Base-by-base conservation (phyloP, 2,888 invertebrate genomes). In the Agriopis aurantiaria region DNA sequence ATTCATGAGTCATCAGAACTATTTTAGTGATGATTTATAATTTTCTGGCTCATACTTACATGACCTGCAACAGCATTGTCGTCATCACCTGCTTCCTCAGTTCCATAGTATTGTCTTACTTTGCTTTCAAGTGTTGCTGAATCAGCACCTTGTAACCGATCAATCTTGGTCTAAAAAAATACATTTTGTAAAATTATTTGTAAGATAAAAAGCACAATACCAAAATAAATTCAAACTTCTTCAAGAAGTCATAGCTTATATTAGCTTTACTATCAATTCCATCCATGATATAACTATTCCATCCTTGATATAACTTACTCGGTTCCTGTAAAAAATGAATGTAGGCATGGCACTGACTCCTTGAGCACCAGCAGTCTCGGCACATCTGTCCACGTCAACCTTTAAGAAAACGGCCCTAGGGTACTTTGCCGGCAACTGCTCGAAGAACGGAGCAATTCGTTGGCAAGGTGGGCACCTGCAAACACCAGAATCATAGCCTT, bases 291-390 rank as follows among this genome's bases (percentile, higher is more conserved):
- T n/a, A n/a, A n/a, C n/a, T n/a, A n/a, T n/a, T n/a, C n/a, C n/a
- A n/a, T n/a, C n/a, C n/a, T n/a, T n/a, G n/a, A n/a, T 1, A 10
- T 1, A 62, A 77, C 85, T 75, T 88, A 96, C 96, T 86, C 96
- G 95, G 88, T 97, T 99, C 79, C 97, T 96, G 88, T 98, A 99
- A 86, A 99, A 98, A 78, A 99, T 96, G 86, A 99, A 99, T 0
- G 99, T 99, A 40, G 99, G 99, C 99, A 99, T 99, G 0, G 99
- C 98, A 68, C 97, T 97, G 52, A 99, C 97, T 65, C 98, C 98
- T 86, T 99, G 97, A 12, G 96, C 95, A 41, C 97, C 96, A 2
- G 99, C 98, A 10, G 98, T 97, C 79, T 98, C 98, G 79, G 97
- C 96, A 82, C 98, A 99, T 89, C 97, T 96, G 85, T 99, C 99